These are phyloP conservation scores for Ptilonorhynchus violaceus DNA, from an alignment of 2,113 vertebrate genomes.

Conservation along the genomic window DNA sequence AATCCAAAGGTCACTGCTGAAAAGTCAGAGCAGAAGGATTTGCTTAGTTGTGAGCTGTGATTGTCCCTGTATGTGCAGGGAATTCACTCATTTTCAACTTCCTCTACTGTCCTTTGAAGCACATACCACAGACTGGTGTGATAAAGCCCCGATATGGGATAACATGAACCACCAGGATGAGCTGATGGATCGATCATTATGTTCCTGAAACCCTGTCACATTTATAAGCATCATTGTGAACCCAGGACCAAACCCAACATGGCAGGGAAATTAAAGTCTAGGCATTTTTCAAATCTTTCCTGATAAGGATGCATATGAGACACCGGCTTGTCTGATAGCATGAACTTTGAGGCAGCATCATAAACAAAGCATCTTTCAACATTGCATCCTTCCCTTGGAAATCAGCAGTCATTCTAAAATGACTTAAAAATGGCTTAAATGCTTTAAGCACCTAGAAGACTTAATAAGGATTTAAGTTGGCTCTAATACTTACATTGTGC, in stretches of 20 bases:
- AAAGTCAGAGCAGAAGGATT: neutral
- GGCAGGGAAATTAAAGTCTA: neutral
- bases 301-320: neutral
- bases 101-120: neutral
- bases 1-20: slow-evolving; percentile 5
- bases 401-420: slow-evolving; percentile 20
- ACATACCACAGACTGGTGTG: fast-evolving
- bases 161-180: neutral
- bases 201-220: neutral
- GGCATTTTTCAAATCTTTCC: neutral
- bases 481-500: slow-evolving; percentile 47
- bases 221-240: neutral
- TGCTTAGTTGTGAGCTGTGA: neutral
- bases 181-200: fast-evolving
- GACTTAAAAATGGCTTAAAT: slow-evolving; percentile 47
- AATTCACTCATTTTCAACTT: neutral
- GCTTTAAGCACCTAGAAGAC: slow-evolving; percentile 31
- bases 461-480: slow-evolving; percentile 48
- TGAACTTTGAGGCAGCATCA: neutral
- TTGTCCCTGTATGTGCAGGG: neutral
- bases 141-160: neutral
- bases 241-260: neutral
- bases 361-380: neutral
- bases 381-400: neutral
- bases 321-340: neutral